Evolutionary conservation across 2,888 invertebrate genomes (phyloP).

Genomic region (Mycalesis mineus): DNA sequence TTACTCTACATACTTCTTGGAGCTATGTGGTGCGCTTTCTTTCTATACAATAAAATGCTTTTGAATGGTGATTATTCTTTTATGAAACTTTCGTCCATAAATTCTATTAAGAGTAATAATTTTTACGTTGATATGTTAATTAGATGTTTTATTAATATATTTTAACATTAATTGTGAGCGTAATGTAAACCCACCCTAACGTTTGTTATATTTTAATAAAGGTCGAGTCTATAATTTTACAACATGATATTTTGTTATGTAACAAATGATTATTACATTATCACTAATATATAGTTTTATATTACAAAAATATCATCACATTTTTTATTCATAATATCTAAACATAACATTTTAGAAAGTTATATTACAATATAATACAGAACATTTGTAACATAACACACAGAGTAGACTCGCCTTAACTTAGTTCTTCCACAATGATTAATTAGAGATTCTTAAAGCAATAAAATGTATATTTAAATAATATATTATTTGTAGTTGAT

Average conservation of each 20-base stretch:
- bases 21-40: not conserved
- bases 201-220: not conserved
- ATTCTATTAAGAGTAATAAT: not conserved
- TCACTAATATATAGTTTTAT: not conserved
- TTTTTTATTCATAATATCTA: not conserved
- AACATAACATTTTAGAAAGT: not conserved
- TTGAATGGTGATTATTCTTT: not conserved
- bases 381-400: not conserved
- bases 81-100: not conserved
- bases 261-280: not conserved
- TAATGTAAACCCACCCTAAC: slow-evolving; percentile 3
- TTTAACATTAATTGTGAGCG: not conserved
- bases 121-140: not conserved
- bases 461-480: slow-evolving; percentile 47
- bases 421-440: slow-evolving; percentile 52
- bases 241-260: not conserved
- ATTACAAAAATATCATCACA: too few species aligned
- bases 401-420: slow-evolving; percentile 17
- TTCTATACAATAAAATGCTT: not conserved
- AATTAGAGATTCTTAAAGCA: slow-evolving; percentile 56
- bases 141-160: not conserved
- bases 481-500: slow-evolving; percentile 53
- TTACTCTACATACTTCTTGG: not conserved
- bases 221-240: not conserved
- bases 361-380: not conserved